These are phyloP conservation scores for Dicrostonyx torquatus DNA, from an alignment of 2,797 vertebrate genomes.

Conservation along the genomic window DNA sequence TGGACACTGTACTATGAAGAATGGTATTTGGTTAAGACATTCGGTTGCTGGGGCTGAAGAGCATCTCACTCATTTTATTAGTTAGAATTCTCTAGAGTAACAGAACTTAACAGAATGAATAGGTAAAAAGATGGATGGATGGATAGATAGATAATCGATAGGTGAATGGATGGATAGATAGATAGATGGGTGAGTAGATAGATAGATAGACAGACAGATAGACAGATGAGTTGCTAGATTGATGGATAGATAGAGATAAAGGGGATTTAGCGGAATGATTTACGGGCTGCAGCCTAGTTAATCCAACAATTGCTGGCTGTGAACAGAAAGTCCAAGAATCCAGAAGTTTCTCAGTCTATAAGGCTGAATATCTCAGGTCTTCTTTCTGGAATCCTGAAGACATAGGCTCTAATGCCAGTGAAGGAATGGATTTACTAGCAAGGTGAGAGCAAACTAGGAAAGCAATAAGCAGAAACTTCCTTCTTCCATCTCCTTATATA, in stretches of 20 bases:
- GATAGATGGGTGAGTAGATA: not conserved
- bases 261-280: not conserved
- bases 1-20: not conserved
- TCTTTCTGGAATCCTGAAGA: not conserved
- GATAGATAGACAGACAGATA: not conserved
- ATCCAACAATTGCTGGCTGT: not conserved
- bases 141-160: not conserved
- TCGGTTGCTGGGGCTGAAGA: not conserved
- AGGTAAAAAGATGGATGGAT: not conserved
- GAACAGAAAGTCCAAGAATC: not conserved
- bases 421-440: not conserved
- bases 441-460: not conserved
- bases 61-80: not conserved
- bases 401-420: not conserved
- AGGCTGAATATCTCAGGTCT: not conserved
- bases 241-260: not conserved
- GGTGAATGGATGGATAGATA: no score
- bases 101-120: not conserved
- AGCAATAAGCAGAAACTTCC: not conserved
- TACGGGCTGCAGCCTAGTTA: not conserved
- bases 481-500: not conserved
- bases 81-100: not conserved
- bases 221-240: not conserved
- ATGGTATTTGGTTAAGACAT: not conserved
- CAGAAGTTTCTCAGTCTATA: not conserved